These are phyloP conservation scores for Zygothrica quintamaculata DNA, from an alignment of 2,888 invertebrate genomes.

Conservation along the genomic window DNA sequence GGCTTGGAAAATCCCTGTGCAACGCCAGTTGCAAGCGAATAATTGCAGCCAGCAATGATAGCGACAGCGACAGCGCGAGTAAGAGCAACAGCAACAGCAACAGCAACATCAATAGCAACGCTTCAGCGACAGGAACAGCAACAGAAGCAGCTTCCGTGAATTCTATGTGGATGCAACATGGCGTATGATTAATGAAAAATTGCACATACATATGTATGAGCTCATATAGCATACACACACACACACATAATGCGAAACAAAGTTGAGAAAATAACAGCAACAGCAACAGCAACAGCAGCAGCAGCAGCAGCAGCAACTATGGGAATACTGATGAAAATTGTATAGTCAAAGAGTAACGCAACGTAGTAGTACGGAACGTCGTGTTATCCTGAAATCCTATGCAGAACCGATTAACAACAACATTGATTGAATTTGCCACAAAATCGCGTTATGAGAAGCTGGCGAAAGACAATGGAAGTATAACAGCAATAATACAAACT, in stretches of 20 bases:
- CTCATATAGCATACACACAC: neutral
- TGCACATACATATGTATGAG: conserved; percentile 16
- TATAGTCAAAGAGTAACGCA: conserved; percentile 3
- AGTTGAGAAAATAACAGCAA: conserved; percentile 27
- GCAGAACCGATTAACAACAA: conserved; percentile 68
- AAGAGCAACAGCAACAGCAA: neutral
- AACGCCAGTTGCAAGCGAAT: conserved; percentile 60
- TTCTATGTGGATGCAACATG: conserved; percentile 65
- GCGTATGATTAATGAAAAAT: conserved; percentile 74
- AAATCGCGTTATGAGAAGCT: conserved; percentile 45
- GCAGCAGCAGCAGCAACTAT: conserved; percentile 26
- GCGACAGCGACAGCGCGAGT: conserved; percentile 2
- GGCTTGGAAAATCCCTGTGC: conserved; percentile 74
- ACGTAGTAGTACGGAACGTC: neutral
- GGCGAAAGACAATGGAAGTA: conserved; percentile 23
- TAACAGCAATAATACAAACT: neutral
- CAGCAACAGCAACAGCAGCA: conserved; percentile 30
- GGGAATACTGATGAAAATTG: conserved; percentile 44
- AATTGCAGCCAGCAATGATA: conserved; percentile 41
- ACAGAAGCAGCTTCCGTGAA: conserved; percentile 7
- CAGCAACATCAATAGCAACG: conserved; percentile 3
- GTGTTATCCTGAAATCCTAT: conserved; percentile 11
- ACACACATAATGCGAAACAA: conserved; percentile 17
- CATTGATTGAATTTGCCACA: conserved; percentile 71
- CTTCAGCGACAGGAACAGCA: conserved; percentile 5